Conservation (phyloP, 1,140 invertebrate genomes). For the Muscidifurax raptorellus region DNA sequence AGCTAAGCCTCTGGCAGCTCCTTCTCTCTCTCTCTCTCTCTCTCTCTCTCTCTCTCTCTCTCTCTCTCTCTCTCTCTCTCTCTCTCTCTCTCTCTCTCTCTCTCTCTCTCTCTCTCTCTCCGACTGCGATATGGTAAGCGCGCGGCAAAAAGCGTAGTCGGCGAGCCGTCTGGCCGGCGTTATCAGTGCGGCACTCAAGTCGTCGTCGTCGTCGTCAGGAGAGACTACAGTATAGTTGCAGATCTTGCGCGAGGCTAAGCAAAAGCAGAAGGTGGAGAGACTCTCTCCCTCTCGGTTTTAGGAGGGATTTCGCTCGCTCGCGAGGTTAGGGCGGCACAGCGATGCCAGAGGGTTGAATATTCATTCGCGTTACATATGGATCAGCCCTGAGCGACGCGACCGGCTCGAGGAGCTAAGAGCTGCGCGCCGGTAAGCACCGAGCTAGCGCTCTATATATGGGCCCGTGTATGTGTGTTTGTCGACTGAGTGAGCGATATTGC, state of each 20-base stretch:
- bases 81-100: too few relatives aligned
- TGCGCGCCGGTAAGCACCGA: constrained; percentile 48
- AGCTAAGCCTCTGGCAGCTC: background rate
- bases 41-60: too few relatives aligned
- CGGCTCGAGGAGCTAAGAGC: constrained; percentile 58
- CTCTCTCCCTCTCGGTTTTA: constrained; percentile 7
- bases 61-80: too few relatives aligned
- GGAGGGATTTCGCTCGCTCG: constrained; percentile 10
- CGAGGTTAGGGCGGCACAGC: constrained; percentile 14
- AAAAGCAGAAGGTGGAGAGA: background rate
- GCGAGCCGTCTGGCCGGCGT: background rate
- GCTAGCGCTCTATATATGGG: background rate
- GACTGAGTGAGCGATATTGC: constrained; percentile 1
- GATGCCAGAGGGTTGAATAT: constrained; percentile 71
- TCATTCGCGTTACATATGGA: constrained; percentile 75
- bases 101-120: too few relatives aligned
- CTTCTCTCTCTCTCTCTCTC: too few relatives aligned
- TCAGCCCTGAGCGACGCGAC: constrained; percentile 66
- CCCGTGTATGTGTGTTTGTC: background rate
- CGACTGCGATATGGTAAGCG: background rate
- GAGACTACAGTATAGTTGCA: constrained; percentile 4
- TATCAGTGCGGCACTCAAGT: background rate
- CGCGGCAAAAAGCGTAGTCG: constrained; percentile 5
- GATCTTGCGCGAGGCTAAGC: constrained; percentile 16
- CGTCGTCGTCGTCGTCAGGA: constrained; percentile 1